phyloP scores from a whole-genome alignment of 2,113 vertebrate species.

The Lipophrys pholis region DNA sequence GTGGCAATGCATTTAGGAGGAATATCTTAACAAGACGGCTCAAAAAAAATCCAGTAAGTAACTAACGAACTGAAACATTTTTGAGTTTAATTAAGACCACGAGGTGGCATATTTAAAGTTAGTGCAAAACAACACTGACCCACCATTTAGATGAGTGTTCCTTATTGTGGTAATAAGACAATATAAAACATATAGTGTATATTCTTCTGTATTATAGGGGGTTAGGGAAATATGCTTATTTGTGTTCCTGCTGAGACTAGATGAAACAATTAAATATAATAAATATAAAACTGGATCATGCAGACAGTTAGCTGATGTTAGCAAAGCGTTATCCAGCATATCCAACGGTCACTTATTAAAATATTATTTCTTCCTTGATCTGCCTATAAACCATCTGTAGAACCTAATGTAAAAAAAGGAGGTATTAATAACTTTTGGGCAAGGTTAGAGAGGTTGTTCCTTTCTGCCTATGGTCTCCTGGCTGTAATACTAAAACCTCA shows the following conservation, averaged over 20 bases:
- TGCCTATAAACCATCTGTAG: neutral
- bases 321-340: neutral
- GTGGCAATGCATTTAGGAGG: neutral
- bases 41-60: slow-evolving; percentile 2
- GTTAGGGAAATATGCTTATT: neutral
- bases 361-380: neutral
- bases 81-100: neutral
- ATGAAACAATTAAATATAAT: neutral
- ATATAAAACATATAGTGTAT: neutral
- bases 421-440: neutral
- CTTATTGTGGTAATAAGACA: neutral
- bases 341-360: too few relatives aligned
- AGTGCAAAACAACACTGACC: neutral
- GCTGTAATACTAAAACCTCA: too few relatives aligned
- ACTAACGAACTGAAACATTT: neutral
- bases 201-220: neutral
- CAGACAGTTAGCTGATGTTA: neutral
- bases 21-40: slow-evolving; percentile 16
- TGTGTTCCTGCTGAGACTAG: neutral
- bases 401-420: neutral
- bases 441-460: neutral
- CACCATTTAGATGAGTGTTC: neutral
- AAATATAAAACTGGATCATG: neutral
- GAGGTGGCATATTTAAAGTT: too few relatives aligned
- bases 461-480: neutral